A percentile compares a stretch with the other conserved stretches of the same genome.
Evolutionary conservation across 1,140 invertebrate species (phyloP).

Genomic region (Cyphomyrmex costatus): DNA sequence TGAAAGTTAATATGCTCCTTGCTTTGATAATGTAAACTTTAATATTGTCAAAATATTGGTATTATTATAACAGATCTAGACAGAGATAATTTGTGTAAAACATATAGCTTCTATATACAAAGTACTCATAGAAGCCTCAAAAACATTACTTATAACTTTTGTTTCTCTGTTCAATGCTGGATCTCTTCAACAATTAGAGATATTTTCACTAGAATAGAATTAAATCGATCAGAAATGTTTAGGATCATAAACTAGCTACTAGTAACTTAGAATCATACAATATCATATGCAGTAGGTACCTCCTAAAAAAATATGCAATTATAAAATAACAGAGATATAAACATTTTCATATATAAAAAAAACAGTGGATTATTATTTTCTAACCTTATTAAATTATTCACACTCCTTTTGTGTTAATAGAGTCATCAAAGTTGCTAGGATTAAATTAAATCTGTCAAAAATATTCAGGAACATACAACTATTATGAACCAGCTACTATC

Average conservation of each 20-base stretch:
- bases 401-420: not conserved
- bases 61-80: no score
- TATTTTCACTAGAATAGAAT: not conserved
- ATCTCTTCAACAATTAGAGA: not conserved
- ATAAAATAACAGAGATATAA: not conserved
- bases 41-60: no score
- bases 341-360: not conserved
- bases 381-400: not conserved
- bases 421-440: no score
- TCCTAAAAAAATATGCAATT: constrained; percentile 11
- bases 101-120: no score
- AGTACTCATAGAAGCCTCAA: no score
- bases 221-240: not conserved
- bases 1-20: no score
- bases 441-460: no score
- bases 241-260: not conserved
- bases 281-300: not conserved
- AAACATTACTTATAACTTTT: not conserved
- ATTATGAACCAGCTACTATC: no score
- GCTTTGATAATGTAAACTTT: no score
- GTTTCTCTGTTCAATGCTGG: not conserved
- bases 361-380: not conserved
- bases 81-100: no score
- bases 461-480: no score
- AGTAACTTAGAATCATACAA: not conserved